Base-by-base conservation (phyloP, 2,797 vertebrate species). In the Bradypus variegatus region DNA sequence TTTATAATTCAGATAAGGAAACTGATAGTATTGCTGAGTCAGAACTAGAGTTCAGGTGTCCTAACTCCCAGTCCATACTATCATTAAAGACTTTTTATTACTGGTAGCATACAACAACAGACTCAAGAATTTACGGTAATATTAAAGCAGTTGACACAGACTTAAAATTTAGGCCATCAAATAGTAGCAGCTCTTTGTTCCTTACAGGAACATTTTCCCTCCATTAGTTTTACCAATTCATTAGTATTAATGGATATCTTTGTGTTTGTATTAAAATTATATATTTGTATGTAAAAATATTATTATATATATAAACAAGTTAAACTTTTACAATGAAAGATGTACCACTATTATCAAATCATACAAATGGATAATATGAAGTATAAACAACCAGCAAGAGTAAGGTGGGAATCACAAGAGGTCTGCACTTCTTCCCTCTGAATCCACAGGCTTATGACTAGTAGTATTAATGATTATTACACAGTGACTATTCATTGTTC, bases 181-280 rank as follows among this genome's bases (percentile, higher is more conserved):
- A 38, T 31, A 89, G 48, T 21, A 84, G 64, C 14, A 50, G 50
- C 50, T 50, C 31, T 80, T 72, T 82, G 36, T 93, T 91, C 73
- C 78, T 92, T 88, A 85, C 94, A 95, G 36, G 31, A 92, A 91
- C 64, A 87, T 58, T 80, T 86, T 94, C 79, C 70, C 50, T 78
- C 73, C 65, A 83, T 72, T 90, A 92, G 36, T 73, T 91, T 93
- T 76, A 93, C 41, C 36, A 93, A 93, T 62, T 87, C 69, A 83
- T 36, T 70, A 82, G 36, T 91, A 36, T 72, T 81, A 94, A 60
- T 45, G 18, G 3, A 88, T 67, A 76, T 53, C 33, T 86, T 78
- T 78, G 21, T 81, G 3, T 73, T 16, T 67, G 11, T 60, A 76
- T 87, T 87, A 84, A 78, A 21, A 85, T 58, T 85, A 41, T 33